Conservation (phyloP, 1,140 invertebrate species). For the Lasioglossum albipes region DNA sequence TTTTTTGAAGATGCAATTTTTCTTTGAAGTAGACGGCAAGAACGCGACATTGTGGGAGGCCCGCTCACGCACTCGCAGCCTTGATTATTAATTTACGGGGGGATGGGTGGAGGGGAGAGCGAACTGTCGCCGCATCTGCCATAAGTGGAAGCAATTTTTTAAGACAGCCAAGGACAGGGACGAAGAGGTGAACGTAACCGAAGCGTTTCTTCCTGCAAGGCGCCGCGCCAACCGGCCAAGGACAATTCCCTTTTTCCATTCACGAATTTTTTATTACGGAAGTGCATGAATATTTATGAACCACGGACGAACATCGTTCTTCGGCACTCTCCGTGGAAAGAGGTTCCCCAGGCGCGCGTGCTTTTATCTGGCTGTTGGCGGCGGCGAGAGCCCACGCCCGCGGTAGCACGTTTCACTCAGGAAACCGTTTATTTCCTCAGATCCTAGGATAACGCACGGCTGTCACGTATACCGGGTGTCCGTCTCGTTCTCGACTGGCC, state of each 20-base stretch:
- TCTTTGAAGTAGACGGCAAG: too few relatives aligned
- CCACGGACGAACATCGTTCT: not conserved
- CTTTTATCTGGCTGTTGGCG: constrained; percentile 41
- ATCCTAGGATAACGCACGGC: constrained; percentile 48
- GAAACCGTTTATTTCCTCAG: constrained; percentile 64
- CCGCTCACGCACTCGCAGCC: too few relatives aligned
- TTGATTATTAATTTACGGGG: too few relatives aligned
- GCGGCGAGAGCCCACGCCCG: constrained; percentile 40
- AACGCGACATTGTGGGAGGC: too few relatives aligned
- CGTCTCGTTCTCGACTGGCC: not conserved
- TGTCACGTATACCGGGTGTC: constrained; percentile 50
- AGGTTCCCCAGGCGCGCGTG: constrained; percentile 18
- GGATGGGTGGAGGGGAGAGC: too few relatives aligned
- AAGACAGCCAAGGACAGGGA: not conserved
- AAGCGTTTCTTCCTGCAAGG: not conserved
- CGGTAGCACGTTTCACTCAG: constrained; percentile 59
- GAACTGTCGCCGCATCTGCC: not conserved
- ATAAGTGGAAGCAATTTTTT: not conserved
- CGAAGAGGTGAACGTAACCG: not conserved
- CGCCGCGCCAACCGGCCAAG: not conserved
- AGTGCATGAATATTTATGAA: constrained; percentile 50
- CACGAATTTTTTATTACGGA: constrained; percentile 41
- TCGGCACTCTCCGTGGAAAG: constrained; percentile 20
- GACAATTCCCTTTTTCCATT: constrained; percentile 30
- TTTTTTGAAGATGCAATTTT: too few relatives aligned